Percentiles rank a stretch among this genome's conserved stretches.
Evolutionary conservation across 2,888 invertebrate species (phyloP).

Genomic region (Venusia cambrica): DNA sequence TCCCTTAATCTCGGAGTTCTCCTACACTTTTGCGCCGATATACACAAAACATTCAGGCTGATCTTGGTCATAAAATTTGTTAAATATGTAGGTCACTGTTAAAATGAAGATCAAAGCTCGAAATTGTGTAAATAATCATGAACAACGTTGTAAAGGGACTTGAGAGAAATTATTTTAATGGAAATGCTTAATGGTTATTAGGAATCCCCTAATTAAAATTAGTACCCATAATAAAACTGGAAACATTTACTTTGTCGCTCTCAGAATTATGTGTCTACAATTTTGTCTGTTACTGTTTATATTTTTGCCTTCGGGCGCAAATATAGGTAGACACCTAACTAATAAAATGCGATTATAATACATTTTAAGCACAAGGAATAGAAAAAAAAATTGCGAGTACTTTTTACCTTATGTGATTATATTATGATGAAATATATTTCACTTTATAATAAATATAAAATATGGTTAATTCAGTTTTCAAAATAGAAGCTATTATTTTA

Average conservation of each 20-base stretch:
- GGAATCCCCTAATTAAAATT: conserved; percentile 16
- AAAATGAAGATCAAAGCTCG: conserved; percentile 23
- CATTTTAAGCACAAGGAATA: too few species aligned
- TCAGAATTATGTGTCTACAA: conserved; percentile 13
- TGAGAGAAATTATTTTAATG: conserved; percentile 25
- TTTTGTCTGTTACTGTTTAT: conserved; percentile 5
- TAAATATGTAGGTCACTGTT: not conserved
- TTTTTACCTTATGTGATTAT: too few species aligned
- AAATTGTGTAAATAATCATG: conserved; percentile 26
- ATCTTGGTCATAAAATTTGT: conserved; percentile 1
- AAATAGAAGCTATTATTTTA: too few species aligned
- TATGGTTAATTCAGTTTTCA: too few species aligned
- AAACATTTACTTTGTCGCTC: conserved; percentile 13
- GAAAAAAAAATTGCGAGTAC: too few species aligned
- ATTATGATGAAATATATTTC: too few species aligned
- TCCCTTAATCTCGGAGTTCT: too few species aligned
- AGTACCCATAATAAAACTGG: conserved; percentile 15
- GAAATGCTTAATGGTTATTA: conserved; percentile 20
- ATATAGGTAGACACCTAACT: too few species aligned
- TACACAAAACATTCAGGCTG: not conserved
- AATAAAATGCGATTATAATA: too few species aligned
- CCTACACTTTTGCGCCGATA: too few species aligned
- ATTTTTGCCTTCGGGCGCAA: too few species aligned
- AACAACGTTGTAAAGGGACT: conserved; percentile 22
- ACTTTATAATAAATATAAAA: too few species aligned